Conservation (phyloP, 2,113 vertebrate genomes). For the Climacteris rufus region DNA sequence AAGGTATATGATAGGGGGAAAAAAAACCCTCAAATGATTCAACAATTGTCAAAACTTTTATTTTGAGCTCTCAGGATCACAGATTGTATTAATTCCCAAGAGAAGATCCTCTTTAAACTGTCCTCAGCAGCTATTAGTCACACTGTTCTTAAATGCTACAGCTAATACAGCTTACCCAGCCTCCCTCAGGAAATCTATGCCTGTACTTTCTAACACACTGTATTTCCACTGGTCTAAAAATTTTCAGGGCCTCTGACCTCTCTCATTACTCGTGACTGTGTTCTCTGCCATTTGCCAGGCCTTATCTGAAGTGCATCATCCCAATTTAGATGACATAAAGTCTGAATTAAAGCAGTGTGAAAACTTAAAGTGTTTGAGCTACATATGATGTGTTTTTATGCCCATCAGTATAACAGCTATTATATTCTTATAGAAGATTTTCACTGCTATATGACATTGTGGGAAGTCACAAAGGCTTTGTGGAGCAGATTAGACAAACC, state of each 20-base stretch:
- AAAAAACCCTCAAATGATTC: not conserved
- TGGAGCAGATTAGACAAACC: not conserved
- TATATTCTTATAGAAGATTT: not conserved
- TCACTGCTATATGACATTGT: accelerated
- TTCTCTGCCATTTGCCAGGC: not conserved
- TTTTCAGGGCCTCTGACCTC: not conserved
- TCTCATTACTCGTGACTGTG: not conserved
- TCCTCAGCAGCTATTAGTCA: not conserved
- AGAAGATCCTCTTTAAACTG: not conserved
- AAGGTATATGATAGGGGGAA: accelerated
- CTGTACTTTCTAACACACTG: not conserved
- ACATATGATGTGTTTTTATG: not conserved
- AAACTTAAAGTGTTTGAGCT: not conserved
- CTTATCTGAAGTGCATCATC: not conserved
- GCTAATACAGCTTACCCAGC: not conserved
- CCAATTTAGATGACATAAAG: not conserved
- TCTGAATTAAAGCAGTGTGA: not conserved
- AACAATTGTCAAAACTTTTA: not conserved
- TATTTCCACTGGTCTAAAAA: not conserved
- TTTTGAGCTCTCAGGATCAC: not conserved
- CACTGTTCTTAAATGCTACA: not conserved
- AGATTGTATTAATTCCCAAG: not conserved
- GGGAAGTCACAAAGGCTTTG: not conserved
- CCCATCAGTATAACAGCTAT: not conserved
- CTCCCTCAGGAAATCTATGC: not conserved